Evolutionary conservation across 2,888 invertebrate species (phyloP).

Genomic region (Thera britannica): DNA sequence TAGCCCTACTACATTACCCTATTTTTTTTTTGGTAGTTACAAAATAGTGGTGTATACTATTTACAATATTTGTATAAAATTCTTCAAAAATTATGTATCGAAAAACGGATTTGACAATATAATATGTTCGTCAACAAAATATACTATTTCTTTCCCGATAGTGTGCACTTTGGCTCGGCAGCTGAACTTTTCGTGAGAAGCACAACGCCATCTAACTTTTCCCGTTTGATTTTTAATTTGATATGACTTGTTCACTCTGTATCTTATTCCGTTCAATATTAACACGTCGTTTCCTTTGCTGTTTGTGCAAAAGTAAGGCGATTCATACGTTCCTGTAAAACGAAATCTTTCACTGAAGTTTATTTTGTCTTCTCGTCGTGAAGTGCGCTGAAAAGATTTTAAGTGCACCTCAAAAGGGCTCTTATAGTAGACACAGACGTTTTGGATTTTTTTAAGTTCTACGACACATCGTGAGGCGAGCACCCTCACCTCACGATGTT

Average conservation of each 20-base stretch:
- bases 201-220: slow-evolving; percentile 60
- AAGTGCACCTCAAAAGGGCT: too few relatives aligned
- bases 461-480: too few relatives aligned
- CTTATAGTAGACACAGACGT: too few relatives aligned
- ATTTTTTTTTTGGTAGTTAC: too few relatives aligned
- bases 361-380: too few relatives aligned
- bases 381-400: too few relatives aligned
- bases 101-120: slow-evolving; percentile 31
- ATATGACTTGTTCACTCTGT: slow-evolving; percentile 48
- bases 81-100: neutral
- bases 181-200: slow-evolving; percentile 52
- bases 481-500: too few relatives aligned
- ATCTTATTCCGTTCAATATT: slow-evolving; percentile 51
- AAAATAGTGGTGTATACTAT: too few relatives aligned
- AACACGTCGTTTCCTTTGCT: slow-evolving; percentile 48
- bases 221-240: slow-evolving; percentile 14
- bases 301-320: slow-evolving; percentile 44
- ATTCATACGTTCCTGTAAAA: neutral
- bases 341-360: neutral
- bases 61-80: too few relatives aligned
- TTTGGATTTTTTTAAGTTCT: too few relatives aligned
- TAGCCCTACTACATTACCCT: too few relatives aligned
- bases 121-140: slow-evolving; percentile 50
- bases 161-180: slow-evolving; percentile 61
- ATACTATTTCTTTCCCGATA: slow-evolving; percentile 48